Percentiles rank a stretch among this genome's conserved stretches.
phyloP scores from a whole-genome alignment of 2,113 vertebrate species.

The Corydoras sp. region DNA sequence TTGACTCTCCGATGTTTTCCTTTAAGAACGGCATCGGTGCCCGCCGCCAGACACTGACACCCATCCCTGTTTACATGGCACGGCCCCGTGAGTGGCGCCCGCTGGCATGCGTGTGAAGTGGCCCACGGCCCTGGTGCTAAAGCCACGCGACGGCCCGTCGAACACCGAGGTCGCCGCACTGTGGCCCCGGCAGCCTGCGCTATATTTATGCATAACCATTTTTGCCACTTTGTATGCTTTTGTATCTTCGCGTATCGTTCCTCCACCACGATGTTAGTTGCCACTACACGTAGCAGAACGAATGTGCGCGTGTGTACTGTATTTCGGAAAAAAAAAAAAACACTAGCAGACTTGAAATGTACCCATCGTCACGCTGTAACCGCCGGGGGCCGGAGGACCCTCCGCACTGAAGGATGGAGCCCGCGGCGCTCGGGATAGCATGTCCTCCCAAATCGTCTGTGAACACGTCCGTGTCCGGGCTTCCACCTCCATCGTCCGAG shows the following conservation, averaged over 20 bases:
- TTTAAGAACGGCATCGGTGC: conserved; percentile 26
- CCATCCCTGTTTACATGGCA: conserved; percentile 45
- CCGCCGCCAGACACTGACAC: conserved; percentile 27
- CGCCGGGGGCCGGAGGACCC: background rate
- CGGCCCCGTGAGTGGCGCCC: background rate
- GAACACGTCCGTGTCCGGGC: conserved; percentile 7
- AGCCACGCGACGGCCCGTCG: conserved; percentile 40
- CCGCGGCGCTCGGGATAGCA: conserved; percentile 22
- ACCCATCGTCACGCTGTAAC: conserved; percentile 36
- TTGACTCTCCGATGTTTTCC: conserved; percentile 42
- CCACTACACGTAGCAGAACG: conserved; percentile 59
- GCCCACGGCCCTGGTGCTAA: conserved; percentile 55
- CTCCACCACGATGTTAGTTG: conserved; percentile 53
- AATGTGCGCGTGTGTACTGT: conserved; percentile 68
- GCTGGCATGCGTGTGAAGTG: background rate
- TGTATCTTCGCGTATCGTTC: conserved; percentile 59
- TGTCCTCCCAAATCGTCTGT: background rate
- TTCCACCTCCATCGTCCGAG: conserved; percentile 13
- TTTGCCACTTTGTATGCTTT: conserved; percentile 69
- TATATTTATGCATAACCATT: conserved; percentile 72
- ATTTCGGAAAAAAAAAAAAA: conserved; percentile 48
- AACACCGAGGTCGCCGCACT: conserved; percentile 66
- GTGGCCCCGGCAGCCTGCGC: conserved; percentile 54
- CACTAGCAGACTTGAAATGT: conserved; percentile 73
- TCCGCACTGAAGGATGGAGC: conserved; percentile 17